Evolutionary conservation across 2,113 vertebrate species (phyloP).

Genomic region (Daboia siamensis): DNA sequence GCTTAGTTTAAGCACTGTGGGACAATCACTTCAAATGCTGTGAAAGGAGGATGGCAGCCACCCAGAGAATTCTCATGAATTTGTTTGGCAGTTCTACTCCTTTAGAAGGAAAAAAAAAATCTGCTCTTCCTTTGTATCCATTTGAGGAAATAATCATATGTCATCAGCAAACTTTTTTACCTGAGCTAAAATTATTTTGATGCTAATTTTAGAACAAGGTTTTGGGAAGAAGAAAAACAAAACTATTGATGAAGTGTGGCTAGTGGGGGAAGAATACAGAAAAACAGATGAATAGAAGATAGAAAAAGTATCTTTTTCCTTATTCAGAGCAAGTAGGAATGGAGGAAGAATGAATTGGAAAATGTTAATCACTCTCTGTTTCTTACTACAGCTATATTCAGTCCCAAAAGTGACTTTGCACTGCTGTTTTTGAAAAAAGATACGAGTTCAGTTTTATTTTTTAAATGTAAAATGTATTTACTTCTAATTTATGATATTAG

Average conservation of each 20-base stretch:
- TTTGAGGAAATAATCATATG: background rate
- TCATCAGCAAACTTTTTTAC: background rate
- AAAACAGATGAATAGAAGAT: background rate
- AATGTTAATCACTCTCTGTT: background rate
- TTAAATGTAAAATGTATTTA: background rate
- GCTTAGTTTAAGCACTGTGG: background rate
- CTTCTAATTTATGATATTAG: background rate
- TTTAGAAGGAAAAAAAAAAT: background rate
- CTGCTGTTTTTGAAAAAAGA: background rate
- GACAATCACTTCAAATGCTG: background rate
- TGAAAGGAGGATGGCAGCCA: background rate
- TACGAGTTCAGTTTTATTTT: background rate
- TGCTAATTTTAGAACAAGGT: background rate
- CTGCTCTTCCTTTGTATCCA: background rate
- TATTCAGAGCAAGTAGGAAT: background rate
- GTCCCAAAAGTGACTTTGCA: background rate
- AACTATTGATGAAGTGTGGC: background rate
- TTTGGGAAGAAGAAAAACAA: background rate
- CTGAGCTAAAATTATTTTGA: background rate
- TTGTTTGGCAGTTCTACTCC: background rate
- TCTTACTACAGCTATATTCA: background rate
- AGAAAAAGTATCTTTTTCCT: background rate
- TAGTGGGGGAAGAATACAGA: background rate
- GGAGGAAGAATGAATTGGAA: background rate
- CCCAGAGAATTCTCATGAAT: background rate